Evolutionary conservation across 37 sponge, comb jelly and placozoan species (phyloP), one percentile per base, ranked within the genome.

Genomic region (Aplysina aerophoba): DNA sequence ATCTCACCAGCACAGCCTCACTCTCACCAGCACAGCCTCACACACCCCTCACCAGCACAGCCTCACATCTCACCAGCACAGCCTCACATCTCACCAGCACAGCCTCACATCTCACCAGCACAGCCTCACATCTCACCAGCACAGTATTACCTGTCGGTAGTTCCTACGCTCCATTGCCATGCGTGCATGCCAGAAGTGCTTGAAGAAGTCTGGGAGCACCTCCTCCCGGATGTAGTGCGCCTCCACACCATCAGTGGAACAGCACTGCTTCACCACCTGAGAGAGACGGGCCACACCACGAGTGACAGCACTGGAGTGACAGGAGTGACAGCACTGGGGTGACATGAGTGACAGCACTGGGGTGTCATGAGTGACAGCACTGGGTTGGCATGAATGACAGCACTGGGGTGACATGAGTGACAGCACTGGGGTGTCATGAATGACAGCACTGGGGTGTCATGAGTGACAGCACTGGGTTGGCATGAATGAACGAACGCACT

Each of bases 201-300:
- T 89, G 92, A 98, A 98, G 73, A 93, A 98, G 64, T 96, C 93
- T 41, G 97, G 97, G 22, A 98, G 85, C 24, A 98, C 93, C 69
- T 98, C 95, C 55, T 92, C 92, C 53, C 93, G 81, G 83, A 98
- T 98, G 91, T 98, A 98, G 59, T 88, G 88, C 0, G 95, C 88
- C 81, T 98, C 99, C 60, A 98, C 99, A 81, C 99, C 99, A 86
- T 98, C 99, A 30, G 99, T 98, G 33, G 95, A 87, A 57, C 99
- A 98, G 54, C 97, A 96, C 87, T 98, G 99, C 93, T 98, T 98
- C 69, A 98, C 99, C 56, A 98, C 99, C 99, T 98, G 62, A 12
- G 24, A 44, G 69, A 44, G 30, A 69, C 39, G 58, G 20, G 53
- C 28, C 40, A 55, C 16, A 60, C 15, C 17, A 0, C 24, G 5